Percentiles rank a stretch among this genome's conserved stretches.
These are phyloP conservation scores for Choloepus didactylus DNA, from an alignment of 2,797 vertebrate genomes.

Conservation along the genomic window DNA sequence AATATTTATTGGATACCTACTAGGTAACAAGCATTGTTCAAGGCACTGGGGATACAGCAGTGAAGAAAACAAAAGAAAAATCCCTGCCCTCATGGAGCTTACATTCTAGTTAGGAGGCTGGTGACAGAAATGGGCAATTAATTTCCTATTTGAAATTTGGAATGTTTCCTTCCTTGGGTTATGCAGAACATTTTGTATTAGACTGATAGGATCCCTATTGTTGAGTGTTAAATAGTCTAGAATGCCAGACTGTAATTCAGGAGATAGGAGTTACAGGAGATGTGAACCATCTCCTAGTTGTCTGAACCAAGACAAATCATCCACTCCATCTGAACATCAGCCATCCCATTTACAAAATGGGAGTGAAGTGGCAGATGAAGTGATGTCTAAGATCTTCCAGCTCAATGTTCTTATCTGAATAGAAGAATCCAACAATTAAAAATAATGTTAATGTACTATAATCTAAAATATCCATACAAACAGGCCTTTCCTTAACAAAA, in stretches of 20 bases:
- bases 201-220: not conserved
- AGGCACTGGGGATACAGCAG: not conserved
- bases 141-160: not conserved
- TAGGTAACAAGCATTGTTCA: not conserved
- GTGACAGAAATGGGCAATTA: not conserved
- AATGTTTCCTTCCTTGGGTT: not conserved
- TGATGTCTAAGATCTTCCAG: not conserved
- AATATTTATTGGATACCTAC: not conserved
- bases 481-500: not conserved
- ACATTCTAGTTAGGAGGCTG: not conserved
- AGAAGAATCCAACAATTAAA: not conserved
- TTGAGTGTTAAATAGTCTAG: not conserved
- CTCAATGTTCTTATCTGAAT: not conserved
- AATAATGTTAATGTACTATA: not conserved
- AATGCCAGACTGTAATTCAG: not conserved
- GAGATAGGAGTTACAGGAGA: not conserved
- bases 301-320: not conserved
- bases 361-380: not conserved
- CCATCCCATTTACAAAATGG: not conserved
- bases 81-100: not conserved
- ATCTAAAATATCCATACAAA: not conserved
- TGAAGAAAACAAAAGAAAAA: not conserved
- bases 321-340: not conserved
- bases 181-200: not conserved
- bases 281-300: not conserved